Conservation (phyloP, 92 coral and sea anemone genomes). For the Epizoanthus ramosus region DNA sequence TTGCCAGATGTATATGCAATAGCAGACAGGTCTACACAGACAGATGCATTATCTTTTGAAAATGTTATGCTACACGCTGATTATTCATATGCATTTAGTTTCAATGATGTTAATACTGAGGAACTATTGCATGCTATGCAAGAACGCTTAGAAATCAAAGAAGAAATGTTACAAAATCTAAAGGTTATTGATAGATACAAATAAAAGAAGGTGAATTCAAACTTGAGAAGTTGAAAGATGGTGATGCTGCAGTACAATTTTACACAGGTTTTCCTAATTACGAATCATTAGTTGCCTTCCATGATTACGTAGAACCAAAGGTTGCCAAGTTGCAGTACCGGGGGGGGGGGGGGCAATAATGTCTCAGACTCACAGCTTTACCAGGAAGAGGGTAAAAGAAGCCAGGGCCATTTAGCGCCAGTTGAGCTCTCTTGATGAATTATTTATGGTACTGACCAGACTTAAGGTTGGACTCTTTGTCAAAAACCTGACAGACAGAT, state of each 20-base stretch:
- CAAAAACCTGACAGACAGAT: conserved; percentile 51
- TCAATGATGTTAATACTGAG: conserved; percentile 41
- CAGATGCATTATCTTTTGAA: conserved; percentile 45
- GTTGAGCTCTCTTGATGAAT: conserved; percentile 15
- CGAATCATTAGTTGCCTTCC: conserved; percentile 41
- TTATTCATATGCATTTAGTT: conserved; percentile 60
- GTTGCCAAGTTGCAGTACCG: no score
- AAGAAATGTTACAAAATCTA: conserved; percentile 38
- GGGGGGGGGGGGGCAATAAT: no score
- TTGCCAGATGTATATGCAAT: conserved; percentile 37
- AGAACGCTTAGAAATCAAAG: conserved; percentile 61
- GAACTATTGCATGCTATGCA: conserved; percentile 45
- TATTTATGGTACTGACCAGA: conserved; percentile 63
- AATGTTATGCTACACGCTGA: conserved; percentile 22
- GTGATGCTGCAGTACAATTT: conserved; percentile 44
- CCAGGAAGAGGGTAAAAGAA: no score
- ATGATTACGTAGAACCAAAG: conserved; percentile 47
- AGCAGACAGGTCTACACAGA: conserved; percentile 61
- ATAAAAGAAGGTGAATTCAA: conserved; percentile 45
- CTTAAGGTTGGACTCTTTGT: conserved; percentile 62
- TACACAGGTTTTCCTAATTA: conserved; percentile 62
- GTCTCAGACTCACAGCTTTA: no score
- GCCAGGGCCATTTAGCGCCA: no score
- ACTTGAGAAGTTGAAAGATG: conserved; percentile 54
- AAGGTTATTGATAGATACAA: conserved; percentile 37